phyloP scores from a whole-genome alignment of 2,113 vertebrate genomes.

The Pyrgilauda ruficollis region DNA sequence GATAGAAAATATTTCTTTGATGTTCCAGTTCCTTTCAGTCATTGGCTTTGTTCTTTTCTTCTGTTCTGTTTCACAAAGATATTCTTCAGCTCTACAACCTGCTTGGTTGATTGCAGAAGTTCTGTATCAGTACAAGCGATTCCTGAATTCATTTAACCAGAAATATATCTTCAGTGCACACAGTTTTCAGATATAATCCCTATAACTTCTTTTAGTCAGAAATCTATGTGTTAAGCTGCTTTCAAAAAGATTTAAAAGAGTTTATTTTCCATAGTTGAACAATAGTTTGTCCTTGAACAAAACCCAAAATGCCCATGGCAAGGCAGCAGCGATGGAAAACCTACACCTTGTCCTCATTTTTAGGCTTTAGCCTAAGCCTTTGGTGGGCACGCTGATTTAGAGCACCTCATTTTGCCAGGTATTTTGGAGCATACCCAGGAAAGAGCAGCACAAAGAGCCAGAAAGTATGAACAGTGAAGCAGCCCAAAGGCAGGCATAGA shows the following conservation, averaged over 20 bases:
- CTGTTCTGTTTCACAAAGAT: background rate
- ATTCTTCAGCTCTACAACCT: background rate
- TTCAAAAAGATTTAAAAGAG: background rate
- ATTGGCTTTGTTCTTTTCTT: background rate
- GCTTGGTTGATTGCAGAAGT: background rate
- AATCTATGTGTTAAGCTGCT: background rate
- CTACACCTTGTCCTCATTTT: background rate
- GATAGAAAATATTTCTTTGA: background rate
- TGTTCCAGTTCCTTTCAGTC: background rate
- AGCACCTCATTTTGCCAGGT: background rate
- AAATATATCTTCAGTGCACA: background rate
- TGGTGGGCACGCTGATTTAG: background rate
- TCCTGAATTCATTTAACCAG: background rate
- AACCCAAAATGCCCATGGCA: background rate
- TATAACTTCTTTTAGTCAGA: background rate
- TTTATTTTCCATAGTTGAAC: background rate
- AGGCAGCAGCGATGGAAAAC: background rate
- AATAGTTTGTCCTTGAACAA: background rate
- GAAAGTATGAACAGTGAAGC: background rate
- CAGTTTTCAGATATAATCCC: background rate
- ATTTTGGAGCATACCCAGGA: background rate
- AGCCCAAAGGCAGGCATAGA: background rate
- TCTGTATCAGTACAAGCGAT: background rate
- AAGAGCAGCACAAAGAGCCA: background rate
- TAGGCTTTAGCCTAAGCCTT: background rate